Conservation (phyloP, 1,140 invertebrate genomes). For the Drosophila ercepeae region DNA sequence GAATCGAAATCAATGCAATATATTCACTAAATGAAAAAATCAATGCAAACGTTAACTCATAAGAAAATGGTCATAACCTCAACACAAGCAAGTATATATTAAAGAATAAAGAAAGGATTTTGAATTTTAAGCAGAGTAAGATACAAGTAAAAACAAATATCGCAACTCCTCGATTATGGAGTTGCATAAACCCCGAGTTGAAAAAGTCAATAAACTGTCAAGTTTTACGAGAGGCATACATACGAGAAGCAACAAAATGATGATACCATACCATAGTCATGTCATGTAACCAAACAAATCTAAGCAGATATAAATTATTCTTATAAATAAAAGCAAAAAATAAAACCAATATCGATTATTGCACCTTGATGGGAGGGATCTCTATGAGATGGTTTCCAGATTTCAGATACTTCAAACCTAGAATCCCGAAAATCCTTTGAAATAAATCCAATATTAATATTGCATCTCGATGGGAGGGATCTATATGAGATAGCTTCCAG, state of each 20-base stretch:
- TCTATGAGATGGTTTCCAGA: background rate
- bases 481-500: background rate
- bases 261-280: constrained; percentile 80
- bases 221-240: constrained; percentile 22
- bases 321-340: constrained; percentile 80
- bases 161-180: constrained; percentile 24
- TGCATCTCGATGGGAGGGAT: background rate
- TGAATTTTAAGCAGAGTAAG: constrained; percentile 58
- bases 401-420: too few species aligned
- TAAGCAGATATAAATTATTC: constrained; percentile 83
- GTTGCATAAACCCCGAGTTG: constrained; percentile 5
- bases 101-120: constrained; percentile 31
- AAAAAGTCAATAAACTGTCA: constrained; percentile 47
- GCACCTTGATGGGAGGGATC: background rate
- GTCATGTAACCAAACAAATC: constrained; percentile 74
- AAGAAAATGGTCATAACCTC: constrained; percentile 59
- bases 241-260: constrained; percentile 23
- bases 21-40: constrained; percentile 62
- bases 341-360: constrained; percentile 29
- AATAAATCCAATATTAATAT: constrained; percentile 36
- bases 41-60: constrained; percentile 64
- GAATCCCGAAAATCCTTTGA: too few species aligned
- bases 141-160: constrained; percentile 18
- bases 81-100: constrained; percentile 41
- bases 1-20: constrained; percentile 67